Evolutionary conservation across 2,888 invertebrate species (phyloP).

Genomic region (Notocelia uddmanniana): DNA sequence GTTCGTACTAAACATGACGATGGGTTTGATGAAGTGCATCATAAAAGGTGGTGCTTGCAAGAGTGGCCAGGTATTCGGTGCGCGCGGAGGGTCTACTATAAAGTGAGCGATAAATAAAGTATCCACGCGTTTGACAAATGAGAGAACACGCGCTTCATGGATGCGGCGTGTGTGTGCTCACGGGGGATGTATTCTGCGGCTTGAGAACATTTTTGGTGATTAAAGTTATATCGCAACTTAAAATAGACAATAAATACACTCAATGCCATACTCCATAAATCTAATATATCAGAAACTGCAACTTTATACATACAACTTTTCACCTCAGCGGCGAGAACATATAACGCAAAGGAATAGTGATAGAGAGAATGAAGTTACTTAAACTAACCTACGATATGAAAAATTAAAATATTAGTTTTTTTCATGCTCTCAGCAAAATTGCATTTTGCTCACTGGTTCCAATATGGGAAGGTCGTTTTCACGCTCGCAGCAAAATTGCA

Average conservation of each 20-base stretch:
- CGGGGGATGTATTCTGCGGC: conserved; percentile 52
- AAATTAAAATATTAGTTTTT: too few species aligned
- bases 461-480: too few species aligned
- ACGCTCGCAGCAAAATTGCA: too few species aligned
- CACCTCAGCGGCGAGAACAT: too few species aligned
- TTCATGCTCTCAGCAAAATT: too few species aligned
- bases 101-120: conserved; percentile 76
- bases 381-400: too few species aligned
- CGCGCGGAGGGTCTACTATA: conserved; percentile 72
- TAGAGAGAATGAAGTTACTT: too few species aligned
- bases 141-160: conserved; percentile 78
- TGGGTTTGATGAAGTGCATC: conserved; percentile 19
- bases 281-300: too few species aligned
- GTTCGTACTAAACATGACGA: conserved; percentile 44
- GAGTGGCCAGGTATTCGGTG: conserved; percentile 69
- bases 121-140: conserved; percentile 82
- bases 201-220: conserved; percentile 51
- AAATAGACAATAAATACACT: not conserved
- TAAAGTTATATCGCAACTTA: conserved; percentile 34
- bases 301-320: too few species aligned
- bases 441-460: too few species aligned
- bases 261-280: too few species aligned
- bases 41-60: conserved; percentile 46
- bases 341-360: too few species aligned
- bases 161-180: conserved; percentile 64